Conservation (phyloP, 2,797 vertebrate species). For the Menidia menidia region DNA sequence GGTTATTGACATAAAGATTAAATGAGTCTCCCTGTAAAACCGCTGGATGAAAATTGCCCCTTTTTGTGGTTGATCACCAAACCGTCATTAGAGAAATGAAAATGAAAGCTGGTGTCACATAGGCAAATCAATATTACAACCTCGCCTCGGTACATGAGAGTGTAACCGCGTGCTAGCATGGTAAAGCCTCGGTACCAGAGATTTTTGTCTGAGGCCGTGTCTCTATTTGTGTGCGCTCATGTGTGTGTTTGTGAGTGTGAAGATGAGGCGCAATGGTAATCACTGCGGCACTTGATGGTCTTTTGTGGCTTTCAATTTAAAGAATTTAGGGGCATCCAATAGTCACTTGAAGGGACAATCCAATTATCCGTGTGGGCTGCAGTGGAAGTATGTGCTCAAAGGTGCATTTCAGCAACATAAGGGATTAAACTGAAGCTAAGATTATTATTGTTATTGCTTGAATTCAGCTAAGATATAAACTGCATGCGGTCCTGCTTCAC, state of each 20-base stretch:
- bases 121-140: slow-evolving; percentile 67
- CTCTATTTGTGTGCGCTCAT: slow-evolving; percentile 4
- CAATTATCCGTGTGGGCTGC: slow-evolving; percentile 46
- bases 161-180: slow-evolving; percentile 40
- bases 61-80: slow-evolving; percentile 61
- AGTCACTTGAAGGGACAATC: slow-evolving; percentile 53
- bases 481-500: slow-evolving; percentile 7
- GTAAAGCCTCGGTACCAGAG: slow-evolving; percentile 14
- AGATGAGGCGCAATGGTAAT: slow-evolving; percentile 51
- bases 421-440: slow-evolving; percentile 37
- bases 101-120: slow-evolving; percentile 42
- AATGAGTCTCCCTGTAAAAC: slow-evolving; percentile 70
- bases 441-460: slow-evolving; percentile 51
- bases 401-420: slow-evolving; percentile 26
- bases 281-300: slow-evolving; percentile 50
- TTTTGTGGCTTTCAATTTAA: slow-evolving; percentile 52
- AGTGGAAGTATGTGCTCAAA: slow-evolving; percentile 31
- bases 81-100: slow-evolving; percentile 70
- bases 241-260: slow-evolving; percentile 14
- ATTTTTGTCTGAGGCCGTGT: slow-evolving; percentile 18
- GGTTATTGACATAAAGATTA: slow-evolving; percentile 76
- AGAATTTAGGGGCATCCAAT: slow-evolving; percentile 48
- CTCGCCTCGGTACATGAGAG: slow-evolving; percentile 30
- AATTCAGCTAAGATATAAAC: slow-evolving; percentile 35
- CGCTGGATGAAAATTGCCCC: slow-evolving; percentile 61